Evolutionary conservation across 2,888 invertebrate species (phyloP).

Genomic region (Drosophila meridionalis): DNA sequence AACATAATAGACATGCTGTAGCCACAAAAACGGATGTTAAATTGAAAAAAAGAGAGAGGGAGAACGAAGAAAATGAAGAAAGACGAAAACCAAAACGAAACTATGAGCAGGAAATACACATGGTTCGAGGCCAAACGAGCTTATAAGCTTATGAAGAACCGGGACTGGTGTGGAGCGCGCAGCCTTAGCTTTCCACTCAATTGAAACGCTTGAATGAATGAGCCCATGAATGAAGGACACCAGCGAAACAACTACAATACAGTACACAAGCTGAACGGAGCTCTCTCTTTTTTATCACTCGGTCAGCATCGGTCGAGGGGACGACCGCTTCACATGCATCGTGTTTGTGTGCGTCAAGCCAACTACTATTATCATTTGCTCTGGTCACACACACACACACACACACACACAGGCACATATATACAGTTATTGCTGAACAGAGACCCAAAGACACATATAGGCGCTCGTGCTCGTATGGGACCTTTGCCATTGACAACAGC

Average conservation of each 20-base stretch:
- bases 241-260: constrained; percentile 54
- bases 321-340: constrained; percentile 14
- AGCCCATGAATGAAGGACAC: constrained; percentile 58
- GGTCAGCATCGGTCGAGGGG: constrained; percentile 44
- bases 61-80: constrained; percentile 18
- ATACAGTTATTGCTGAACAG: constrained; percentile 27
- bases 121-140: constrained; percentile 61
- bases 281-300: constrained; percentile 54
- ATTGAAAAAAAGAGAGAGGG: constrained; percentile 51
- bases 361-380: constrained; percentile 69
- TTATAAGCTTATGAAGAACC: constrained; percentile 65
- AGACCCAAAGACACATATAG: constrained; percentile 42
- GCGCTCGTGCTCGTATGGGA: constrained; percentile 17
- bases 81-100: constrained; percentile 44
- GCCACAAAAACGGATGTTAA: constrained; percentile 71
- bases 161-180: constrained; percentile 24
- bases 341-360: constrained; percentile 26
- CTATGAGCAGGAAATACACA: constrained; percentile 60
- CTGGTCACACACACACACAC: constrained; percentile 25
- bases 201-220: constrained; percentile 74
- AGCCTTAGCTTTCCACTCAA: constrained; percentile 73
- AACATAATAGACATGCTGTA: constrained; percentile 71
- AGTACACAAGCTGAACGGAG: constrained; percentile 25
- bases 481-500: constrained; percentile 42
- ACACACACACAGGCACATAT: constrained; percentile 14